Base-by-base conservation (phyloP, 2,888 invertebrate genomes). In the Drosophila anomalipes region DNA sequence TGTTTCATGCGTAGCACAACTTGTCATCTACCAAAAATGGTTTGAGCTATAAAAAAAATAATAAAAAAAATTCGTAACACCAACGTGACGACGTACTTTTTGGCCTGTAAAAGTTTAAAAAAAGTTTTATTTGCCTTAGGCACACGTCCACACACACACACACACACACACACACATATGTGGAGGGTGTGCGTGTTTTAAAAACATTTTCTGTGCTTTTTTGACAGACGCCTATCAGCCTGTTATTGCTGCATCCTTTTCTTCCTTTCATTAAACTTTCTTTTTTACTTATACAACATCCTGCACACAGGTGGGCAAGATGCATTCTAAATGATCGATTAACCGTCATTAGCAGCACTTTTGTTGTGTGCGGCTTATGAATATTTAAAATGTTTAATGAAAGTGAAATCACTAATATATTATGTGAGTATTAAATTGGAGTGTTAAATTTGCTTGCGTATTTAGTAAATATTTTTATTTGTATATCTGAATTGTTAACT, bases 11-110 rank as follows among this genome's bases (percentile, higher is more conserved):
- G 76, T 78, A 62, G 71, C 82, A 74, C 65, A 77, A 80, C 89
- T 89, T 89, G 89, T 87, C 89, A 86, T 80, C 75, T 64, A 44
- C 89, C 87, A 78, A 76, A 77, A 84, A 71, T 80, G 58, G 73
- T 74, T 72, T 74, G 56, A 52, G 57, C 60, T 58, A 74, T 61
- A 71, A 44, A 59, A 61, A 70, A 19, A 33, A 68, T 66, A 53
- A 14, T 49, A 19, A 56, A 62, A 22, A n/a, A 26, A 10, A 33
- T 0, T 28, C 26, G 16, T 9, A 83, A 64, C 56, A 22, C 16
- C 49, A 68, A 57, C 69, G 41, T 69, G 49, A 69, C 35, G 68
- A 57, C 41, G 51, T 41, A 22, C 51, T 66, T 66, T 64, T 51
- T 57, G 10, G 44, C 51, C 12, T 28, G 59, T 59, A 53, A 74